Evolutionary conservation across 2,888 invertebrate species (phyloP), one percentile per base, ranked within the genome.

Genomic region (Oxycera nigricornis): DNA sequence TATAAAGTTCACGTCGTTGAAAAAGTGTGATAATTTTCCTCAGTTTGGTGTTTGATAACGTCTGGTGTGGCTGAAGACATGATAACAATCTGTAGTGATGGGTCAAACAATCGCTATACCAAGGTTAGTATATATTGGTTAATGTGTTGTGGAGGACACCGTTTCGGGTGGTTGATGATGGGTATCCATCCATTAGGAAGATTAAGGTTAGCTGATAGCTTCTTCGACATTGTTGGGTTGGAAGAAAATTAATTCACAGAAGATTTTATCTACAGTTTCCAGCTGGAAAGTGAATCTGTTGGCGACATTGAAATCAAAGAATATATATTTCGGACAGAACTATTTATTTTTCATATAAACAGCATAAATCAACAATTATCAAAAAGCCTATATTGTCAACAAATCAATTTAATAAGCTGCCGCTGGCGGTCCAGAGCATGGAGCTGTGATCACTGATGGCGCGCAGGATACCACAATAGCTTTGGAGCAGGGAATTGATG

Each of bases 401-500:
- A n/a, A n/a, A n/a, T 46, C 46, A 46, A 11, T 3, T 46, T 46
- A 46, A 46, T 46, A 46, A 14, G 46, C 46, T 46, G 46, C n/a
- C 6, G 46, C 46, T 7, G 46, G 14, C 3, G 70, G 70, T 30
- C 31, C 70, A 3, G 52, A 52, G 52, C 70, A 70, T 35, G 55
- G 52, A 30, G 52, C 55, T 55, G 70, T 24, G 11, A 31, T 28
- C 2, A 70, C 70, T 9, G 70, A 55, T 52, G 70, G 70, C 0
- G 70, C 52, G 14, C 70, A 70, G 4, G 70, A 70, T 2, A 70
- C 35, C 17, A 70, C 28, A 17, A 70, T 55, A 1, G 70, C 70
- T 31, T 70, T 70, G 14, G 70, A 70, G 55, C 70, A 70, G 11
- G 70, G 70, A 31, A 70, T 70, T 3, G 55, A 30, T 52, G 70